A percentile compares a stretch with the other conserved stretches of the same genome.
phyloP scores from a whole-genome alignment of 2,113 vertebrate genomes.

The Gymnobelideus leadbeateri region DNA sequence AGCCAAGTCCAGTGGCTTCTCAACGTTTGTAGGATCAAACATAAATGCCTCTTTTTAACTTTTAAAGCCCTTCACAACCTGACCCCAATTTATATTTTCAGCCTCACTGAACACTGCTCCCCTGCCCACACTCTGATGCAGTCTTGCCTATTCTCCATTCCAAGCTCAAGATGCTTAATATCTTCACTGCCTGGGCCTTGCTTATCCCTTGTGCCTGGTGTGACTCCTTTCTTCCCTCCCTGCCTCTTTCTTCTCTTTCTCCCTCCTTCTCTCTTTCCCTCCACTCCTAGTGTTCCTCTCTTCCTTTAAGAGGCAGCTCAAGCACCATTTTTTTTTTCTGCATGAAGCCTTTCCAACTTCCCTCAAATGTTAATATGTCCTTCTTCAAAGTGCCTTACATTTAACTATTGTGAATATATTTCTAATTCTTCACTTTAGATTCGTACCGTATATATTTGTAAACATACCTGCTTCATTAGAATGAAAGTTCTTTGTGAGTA shows the following conservation, averaged over 20 bases:
- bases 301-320: background rate
- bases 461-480: background rate
- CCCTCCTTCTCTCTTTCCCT: background rate
- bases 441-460: background rate
- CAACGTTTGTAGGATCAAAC: background rate
- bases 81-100: background rate
- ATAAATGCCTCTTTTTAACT: background rate
- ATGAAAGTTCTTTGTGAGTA: background rate
- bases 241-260: background rate
- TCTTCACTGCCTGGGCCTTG: background rate
- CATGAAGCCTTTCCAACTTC: background rate
- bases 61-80: background rate
- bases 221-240: background rate
- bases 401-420: background rate
- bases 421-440: background rate
- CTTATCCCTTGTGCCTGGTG: background rate
- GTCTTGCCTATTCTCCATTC: background rate
- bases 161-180: background rate
- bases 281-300: background rate
- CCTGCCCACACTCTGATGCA: background rate
- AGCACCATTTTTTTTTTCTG: background rate
- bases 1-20: background rate
- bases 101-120: background rate
- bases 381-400: background rate
- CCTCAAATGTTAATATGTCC: background rate